A percentile compares a stretch with the other conserved stretches of the same genome.
These are phyloP conservation scores for Ctena decussata DNA, from an alignment of 2,888 invertebrate species.

Conservation along the genomic window DNA sequence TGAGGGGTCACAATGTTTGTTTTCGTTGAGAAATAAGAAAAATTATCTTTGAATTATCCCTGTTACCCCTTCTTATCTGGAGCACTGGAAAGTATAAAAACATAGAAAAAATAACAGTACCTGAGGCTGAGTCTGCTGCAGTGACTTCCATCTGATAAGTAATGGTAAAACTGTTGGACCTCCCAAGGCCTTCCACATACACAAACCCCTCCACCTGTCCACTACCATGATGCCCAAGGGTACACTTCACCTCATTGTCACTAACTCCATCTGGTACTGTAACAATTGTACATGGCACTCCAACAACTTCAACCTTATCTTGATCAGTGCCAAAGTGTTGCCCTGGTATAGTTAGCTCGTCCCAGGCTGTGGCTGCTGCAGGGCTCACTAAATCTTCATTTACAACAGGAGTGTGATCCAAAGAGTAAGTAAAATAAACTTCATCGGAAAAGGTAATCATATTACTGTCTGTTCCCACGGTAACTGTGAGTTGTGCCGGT, in stretches of 20 bases:
- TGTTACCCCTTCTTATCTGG: no score
- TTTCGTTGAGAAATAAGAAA: no score
- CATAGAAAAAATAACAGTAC: no score
- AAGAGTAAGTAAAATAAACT: background rate
- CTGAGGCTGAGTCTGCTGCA: background rate
- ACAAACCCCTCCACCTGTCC: background rate
- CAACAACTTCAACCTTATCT: background rate
- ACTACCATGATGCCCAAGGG: background rate
- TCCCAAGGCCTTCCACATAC: background rate
- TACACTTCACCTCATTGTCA: background rate
- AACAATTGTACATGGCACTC: background rate
- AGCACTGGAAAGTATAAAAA: no score
- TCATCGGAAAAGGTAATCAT: background rate
- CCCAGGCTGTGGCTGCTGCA: background rate
- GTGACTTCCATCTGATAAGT: background rate
- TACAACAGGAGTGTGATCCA: background rate
- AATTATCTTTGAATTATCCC: no score
- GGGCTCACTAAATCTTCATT: background rate
- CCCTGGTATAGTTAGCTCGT: background rate
- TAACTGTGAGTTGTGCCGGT: background rate
- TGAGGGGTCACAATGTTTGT: no score
- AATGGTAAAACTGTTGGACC: background rate
- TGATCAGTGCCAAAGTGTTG: background rate
- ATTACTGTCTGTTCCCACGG: background rate
- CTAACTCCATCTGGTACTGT: background rate